Evolutionary conservation across 2,113 vertebrate species (phyloP).

Genomic region (Lichenostomus cassidix): DNA sequence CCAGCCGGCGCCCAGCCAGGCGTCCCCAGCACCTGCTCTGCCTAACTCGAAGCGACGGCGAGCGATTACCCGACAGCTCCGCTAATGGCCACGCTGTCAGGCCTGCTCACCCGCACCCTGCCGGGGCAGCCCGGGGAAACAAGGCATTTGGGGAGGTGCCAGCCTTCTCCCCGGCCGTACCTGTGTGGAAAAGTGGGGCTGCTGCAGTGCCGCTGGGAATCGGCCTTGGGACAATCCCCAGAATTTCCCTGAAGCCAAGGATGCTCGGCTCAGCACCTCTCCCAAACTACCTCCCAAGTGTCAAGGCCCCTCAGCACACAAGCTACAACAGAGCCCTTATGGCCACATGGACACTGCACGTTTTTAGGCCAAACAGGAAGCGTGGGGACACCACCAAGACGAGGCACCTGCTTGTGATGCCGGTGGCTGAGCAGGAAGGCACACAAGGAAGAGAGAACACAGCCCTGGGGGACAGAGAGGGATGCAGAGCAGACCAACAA

Average conservation of each 20-base stretch:
- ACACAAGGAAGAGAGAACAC: neutral
- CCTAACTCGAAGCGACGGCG: conserved; percentile 40
- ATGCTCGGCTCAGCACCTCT: fast-evolving
- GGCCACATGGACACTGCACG: neutral
- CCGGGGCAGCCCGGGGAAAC: neutral
- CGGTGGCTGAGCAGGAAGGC: fast-evolving
- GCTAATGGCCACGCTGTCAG: neutral
- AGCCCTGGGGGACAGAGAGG: neutral
- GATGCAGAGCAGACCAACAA: neutral
- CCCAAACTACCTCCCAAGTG: neutral
- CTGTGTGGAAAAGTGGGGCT: neutral
- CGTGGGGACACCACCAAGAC: neutral
- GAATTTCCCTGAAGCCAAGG: neutral
- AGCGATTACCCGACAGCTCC: conserved; percentile 11
- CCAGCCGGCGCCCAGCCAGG: neutral
- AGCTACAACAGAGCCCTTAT: neutral
- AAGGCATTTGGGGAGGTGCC: neutral
- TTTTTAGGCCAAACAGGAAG: neutral
- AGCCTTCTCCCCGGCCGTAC: neutral
- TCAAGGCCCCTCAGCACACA: fast-evolving
- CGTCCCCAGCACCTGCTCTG: neutral
- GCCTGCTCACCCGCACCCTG: neutral
- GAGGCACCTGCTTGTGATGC: fast-evolving
- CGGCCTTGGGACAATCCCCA: fast-evolving
- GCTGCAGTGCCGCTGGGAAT: fast-evolving